Base-by-base conservation (phyloP, 2,888 invertebrate genomes). In the Himalopsyche japonica region DNA sequence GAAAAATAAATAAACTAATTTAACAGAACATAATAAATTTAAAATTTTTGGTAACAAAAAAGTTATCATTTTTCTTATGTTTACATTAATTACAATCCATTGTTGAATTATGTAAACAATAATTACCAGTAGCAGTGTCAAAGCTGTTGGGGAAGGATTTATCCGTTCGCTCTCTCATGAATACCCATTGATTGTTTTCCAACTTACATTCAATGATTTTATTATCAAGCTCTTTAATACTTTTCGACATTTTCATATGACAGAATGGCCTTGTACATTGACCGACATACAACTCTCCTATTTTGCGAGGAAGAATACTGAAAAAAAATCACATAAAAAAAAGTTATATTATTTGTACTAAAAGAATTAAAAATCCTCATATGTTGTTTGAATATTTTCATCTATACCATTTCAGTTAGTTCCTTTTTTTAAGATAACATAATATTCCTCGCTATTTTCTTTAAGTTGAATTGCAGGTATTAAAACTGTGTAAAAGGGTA, bases 201-300 rank as follows among this genome's bases (percentile, higher is more conserved):
- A 92, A 95, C 88, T 95, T 96, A 91, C 99, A 99, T 92, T 99
- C 99, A 80, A 99, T 94, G 84, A 99, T 99, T 92, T 99, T 98
- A 88, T 96, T 96, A 91, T 99, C 94, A 80, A 97, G 92, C 49
- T 96, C 94, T 88, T 95, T 95, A 6, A 98, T 89, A 1, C 94
- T 93, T 89, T 96, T 97, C 0, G 94, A 96, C n/a, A 95, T 93
- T 90, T 95, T 96, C 91, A 98, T 97, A 85, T 90, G 89, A 0
- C 92, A 93, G 89, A 96, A 97, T 0, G 96, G 96, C 0, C 88
- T 89, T 3, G 95, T 94, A 8, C 92, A 88, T 12, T 95, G 95
- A 0, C 96, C 97, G 0, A 98, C 98, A 90, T 92, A 98, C 0
- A 99, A 92, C 37, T 94, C 92, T 0, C 97, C 97, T 79, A 95